Base-by-base conservation (phyloP, 2,888 invertebrate species). In the Oscheius sp. region DNA sequence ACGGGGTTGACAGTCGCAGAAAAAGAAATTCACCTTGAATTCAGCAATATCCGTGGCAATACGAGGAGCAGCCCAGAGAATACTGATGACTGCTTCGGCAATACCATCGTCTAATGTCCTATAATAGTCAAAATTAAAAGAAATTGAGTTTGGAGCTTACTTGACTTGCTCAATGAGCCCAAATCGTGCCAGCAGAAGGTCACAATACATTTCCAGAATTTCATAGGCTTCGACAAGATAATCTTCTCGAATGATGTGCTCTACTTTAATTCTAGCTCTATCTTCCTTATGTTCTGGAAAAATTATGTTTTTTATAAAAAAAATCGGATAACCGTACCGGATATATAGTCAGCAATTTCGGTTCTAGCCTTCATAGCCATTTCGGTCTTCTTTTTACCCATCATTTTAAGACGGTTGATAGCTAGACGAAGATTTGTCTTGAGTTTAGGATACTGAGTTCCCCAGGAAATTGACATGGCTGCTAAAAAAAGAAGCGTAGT, bases 221-320 rank as follows among this genome's bases (percentile, higher is more conserved):
- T 99, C 99, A 94, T 98, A 95, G 0, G 98, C 98, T 90, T 99
- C 99, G 2, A 99, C 97, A 90, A 98, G 92, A 89, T 99, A 99
- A 90, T 99, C 99, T 90, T 88, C 88, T 5, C 99, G 93, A 85
- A 99, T 96, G 73, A 99, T 99, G 86, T 97, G 95, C 90, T 99
- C 99, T 12, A 99, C 99, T 29, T 98, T 92, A 79, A 99, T 99
- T 89, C 95, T 94, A 0, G 98, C 99, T 80, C 92, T 85, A 77
- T 92, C 92, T 72, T 89, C 89, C 86, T 91, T 91, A 66, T 90
- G 89, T 23, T 81, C 87, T 70, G 85, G 76, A 82, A 80, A 29
- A 69, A 53, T 2, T 3, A 35, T n/a, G n/a, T n/a, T n/a, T n/a
- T 55, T 35, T 1, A 46, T 29, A 41, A 21, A 16, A 56, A 18